These are phyloP conservation scores for Oncorhynchus tshawytscha DNA, from an alignment of 2,113 vertebrate species.

Conservation along the genomic window DNA sequence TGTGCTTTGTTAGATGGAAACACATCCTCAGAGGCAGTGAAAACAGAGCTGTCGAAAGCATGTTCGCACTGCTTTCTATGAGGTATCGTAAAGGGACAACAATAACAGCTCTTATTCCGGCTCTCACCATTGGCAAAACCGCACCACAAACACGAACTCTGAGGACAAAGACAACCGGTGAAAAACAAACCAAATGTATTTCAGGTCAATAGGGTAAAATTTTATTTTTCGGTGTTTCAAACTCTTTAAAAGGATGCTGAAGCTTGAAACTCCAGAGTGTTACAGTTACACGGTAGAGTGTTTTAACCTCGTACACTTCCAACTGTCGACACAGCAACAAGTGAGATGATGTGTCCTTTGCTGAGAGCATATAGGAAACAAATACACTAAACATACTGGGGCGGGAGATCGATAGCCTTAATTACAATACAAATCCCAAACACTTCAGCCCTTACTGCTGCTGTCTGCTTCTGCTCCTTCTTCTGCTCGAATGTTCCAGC, in stretches of 20 bases:
- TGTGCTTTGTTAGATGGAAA: conserved; percentile 12
- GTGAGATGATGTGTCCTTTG: background rate
- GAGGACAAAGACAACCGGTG: conserved; percentile 50
- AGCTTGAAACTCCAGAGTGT: background rate
- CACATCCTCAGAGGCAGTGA: conserved; percentile 15
- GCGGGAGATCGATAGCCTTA: conserved; percentile 35
- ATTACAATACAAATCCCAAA: conserved; percentile 44
- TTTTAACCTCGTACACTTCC: conserved; percentile 19
- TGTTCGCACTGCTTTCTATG: conserved; percentile 48
- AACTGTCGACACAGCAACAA: background rate
- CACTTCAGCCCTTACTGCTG: conserved; percentile 10
- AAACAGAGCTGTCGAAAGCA: conserved; percentile 24
- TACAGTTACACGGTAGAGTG: conserved; percentile 4
- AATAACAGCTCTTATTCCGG: conserved; percentile 58
- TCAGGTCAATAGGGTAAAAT: conserved; percentile 51
- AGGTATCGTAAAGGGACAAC: conserved; percentile 53
- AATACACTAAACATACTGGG: conserved; percentile 27
- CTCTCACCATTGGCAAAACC: conserved; percentile 38
- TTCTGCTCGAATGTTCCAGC: background rate
- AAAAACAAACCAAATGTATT: conserved; percentile 54
- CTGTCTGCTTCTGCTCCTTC: background rate
- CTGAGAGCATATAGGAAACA: conserved; percentile 13
- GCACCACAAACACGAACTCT: conserved; percentile 33
- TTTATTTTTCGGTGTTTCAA: conserved; percentile 25
- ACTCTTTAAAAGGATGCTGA: background rate